Evolutionary conservation across 2,888 invertebrate species (phyloP).

Genomic region (Tetragnatha montana): DNA sequence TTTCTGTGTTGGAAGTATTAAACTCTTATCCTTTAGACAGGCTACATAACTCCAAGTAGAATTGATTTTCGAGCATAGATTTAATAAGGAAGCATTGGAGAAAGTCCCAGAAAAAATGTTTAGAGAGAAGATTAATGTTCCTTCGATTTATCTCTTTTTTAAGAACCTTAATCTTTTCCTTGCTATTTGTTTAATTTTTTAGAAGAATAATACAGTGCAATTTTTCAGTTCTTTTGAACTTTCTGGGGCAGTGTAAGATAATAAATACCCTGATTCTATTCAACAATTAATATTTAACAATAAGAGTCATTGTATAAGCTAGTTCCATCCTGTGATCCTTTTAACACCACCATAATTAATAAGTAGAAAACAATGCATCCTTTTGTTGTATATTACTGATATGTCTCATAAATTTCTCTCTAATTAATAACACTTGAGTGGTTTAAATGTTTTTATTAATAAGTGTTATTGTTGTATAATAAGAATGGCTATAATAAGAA

Average conservation of each 20-base stretch:
- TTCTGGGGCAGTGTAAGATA: neutral
- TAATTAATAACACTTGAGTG: too few species aligned
- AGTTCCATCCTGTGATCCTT: too few species aligned
- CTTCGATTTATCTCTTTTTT: neutral
- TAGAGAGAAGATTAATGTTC: neutral
- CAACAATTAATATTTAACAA: too few species aligned
- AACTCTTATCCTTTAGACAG: neutral
- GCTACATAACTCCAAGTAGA: neutral
- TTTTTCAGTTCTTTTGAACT: neutral
- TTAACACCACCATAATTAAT: too few species aligned
- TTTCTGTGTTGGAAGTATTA: neutral
- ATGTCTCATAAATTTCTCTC: too few species aligned
- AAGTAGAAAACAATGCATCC: too few species aligned
- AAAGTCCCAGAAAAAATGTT: neutral
- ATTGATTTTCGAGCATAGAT: neutral
- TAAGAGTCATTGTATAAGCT: too few species aligned
- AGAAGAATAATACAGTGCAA: neutral
- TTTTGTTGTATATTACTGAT: too few species aligned
- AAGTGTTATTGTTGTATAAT: too few species aligned
- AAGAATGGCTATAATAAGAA: too few species aligned
- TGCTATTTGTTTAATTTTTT: neutral
- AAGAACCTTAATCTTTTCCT: neutral
- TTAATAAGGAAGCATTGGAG: neutral
- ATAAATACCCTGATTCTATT: neutral
- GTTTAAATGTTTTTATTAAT: too few species aligned